Percentiles rank a stretch among this genome's conserved stretches.
phyloP scores from a whole-genome alignment of 64 coral and sea anemone species.

The Stichodactyla mertensii region DNA sequence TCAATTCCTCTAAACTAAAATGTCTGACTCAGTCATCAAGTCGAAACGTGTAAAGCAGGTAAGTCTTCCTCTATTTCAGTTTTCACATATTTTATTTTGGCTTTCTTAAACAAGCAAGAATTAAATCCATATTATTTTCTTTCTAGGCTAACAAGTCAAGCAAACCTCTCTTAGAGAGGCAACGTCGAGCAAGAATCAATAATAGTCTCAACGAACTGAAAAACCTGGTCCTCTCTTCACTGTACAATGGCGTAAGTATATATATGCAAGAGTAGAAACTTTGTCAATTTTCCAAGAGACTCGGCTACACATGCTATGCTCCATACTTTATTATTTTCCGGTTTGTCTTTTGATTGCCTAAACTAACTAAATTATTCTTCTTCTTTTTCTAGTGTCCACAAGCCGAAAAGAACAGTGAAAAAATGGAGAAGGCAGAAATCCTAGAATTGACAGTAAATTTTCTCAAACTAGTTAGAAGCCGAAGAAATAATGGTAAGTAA shows the following conservation, averaged over 20 bases:
- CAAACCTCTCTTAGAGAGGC: conserved; percentile 58
- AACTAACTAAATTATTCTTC: background rate
- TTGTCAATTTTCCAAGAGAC: too few relatives aligned
- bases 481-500: conserved; percentile 24
- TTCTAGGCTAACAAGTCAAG: conserved; percentile 37
- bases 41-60: background rate
- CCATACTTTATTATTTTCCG: background rate
- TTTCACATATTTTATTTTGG: background rate
- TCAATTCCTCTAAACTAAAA: background rate
- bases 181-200: conserved; percentile 56
- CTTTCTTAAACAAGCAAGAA: background rate
- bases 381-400: conserved; percentile 7
- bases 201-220: conserved; percentile 56
- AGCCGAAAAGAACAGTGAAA: conserved; percentile 76
- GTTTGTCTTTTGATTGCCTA: background rate
- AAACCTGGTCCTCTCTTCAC: conserved; percentile 42
- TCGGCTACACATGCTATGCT: background rate
- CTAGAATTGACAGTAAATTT: conserved; percentile 81
- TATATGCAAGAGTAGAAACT: background rate
- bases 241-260: conserved; percentile 46
- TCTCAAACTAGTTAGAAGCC: conserved; percentile 46
- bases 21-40: conserved; percentile 19
- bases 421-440: conserved; percentile 97
- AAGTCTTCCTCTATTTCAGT: background rate
- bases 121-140: background rate